phyloP scores from a whole-genome alignment of 2,888 invertebrate genomes.

The Actias luna region DNA sequence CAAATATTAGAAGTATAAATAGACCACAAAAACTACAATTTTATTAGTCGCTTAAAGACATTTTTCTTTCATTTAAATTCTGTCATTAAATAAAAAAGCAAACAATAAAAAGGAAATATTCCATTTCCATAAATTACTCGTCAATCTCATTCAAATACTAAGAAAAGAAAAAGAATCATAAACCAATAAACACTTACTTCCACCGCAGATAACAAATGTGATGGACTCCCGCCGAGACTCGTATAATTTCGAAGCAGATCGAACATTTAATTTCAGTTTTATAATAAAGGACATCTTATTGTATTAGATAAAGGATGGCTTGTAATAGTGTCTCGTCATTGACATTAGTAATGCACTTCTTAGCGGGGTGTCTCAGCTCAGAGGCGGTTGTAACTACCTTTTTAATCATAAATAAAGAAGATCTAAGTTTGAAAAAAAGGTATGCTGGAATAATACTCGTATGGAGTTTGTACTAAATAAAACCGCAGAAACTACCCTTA shows the following conservation, averaged over 20 bases:
- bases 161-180: slow-evolving; percentile 54
- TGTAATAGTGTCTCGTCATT: slow-evolving; percentile 78
- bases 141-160: slow-evolving; percentile 55
- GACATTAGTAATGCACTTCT: slow-evolving; percentile 68
- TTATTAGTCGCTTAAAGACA: not conserved
- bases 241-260: slow-evolving; percentile 70
- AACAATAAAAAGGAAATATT: slow-evolving; percentile 28
- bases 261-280: slow-evolving; percentile 73
- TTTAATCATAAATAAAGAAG: not conserved
- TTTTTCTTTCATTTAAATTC: not conserved
- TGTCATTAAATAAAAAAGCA: not conserved
- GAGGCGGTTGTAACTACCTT: slow-evolving; percentile 2
- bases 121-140: slow-evolving; percentile 51
- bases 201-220: slow-evolving; percentile 58
- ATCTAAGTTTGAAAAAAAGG: not conserved
- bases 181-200: slow-evolving; percentile 70
- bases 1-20: too few species aligned
- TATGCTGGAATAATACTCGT: not conserved
- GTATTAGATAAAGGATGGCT: slow-evolving; percentile 77
- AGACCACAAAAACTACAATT: not conserved
- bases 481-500: too few species aligned
- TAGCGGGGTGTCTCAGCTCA: slow-evolving; percentile 60
- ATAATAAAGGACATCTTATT: slow-evolving; percentile 74
- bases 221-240: slow-evolving; percentile 70
- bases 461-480: not conserved